A percentile compares a stretch with the other conserved stretches of the same genome.
These are phyloP conservation scores for Delphinapterus leucas DNA, from an alignment of 2,113 vertebrate genomes.

Conservation along the genomic window DNA sequence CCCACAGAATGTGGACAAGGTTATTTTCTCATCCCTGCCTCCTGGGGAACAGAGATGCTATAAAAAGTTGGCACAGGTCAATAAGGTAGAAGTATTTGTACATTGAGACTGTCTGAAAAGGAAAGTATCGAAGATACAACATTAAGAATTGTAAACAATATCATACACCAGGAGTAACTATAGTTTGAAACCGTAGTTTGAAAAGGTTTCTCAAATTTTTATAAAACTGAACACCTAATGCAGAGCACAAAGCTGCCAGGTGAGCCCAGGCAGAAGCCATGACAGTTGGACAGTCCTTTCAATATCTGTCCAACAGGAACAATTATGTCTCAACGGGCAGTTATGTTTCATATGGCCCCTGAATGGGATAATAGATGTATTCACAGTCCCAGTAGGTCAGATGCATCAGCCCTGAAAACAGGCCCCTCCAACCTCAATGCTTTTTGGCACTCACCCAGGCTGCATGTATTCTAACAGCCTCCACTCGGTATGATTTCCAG, in stretches of 20 bases:
- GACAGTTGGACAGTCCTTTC: background rate
- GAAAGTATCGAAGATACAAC: background rate
- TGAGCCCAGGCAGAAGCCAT: background rate
- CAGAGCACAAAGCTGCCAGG: background rate
- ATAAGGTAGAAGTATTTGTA: background rate
- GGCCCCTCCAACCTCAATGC: background rate
- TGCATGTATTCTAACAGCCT: background rate
- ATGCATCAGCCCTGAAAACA: background rate
- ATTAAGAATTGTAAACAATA: background rate
- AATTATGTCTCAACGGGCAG: background rate
- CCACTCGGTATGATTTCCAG: background rate
- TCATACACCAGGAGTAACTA: background rate
- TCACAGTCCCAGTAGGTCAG: background rate
- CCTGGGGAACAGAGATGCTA: background rate
- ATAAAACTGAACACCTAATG: background rate
- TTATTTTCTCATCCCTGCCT: background rate
- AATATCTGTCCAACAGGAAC: background rate
- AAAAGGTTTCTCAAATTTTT: background rate
- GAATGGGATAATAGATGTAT: constrained; percentile 22
- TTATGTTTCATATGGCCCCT: background rate
- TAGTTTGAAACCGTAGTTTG: background rate
- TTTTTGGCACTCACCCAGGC: background rate
- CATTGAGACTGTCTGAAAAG: background rate
- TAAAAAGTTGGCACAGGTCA: background rate
- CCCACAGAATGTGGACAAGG: background rate